A percentile compares a stretch with the other conserved stretches of the same genome.
These are phyloP conservation scores for Microctonus brassicae DNA, from an alignment of 2,888 invertebrate genomes.

Conservation along the genomic window DNA sequence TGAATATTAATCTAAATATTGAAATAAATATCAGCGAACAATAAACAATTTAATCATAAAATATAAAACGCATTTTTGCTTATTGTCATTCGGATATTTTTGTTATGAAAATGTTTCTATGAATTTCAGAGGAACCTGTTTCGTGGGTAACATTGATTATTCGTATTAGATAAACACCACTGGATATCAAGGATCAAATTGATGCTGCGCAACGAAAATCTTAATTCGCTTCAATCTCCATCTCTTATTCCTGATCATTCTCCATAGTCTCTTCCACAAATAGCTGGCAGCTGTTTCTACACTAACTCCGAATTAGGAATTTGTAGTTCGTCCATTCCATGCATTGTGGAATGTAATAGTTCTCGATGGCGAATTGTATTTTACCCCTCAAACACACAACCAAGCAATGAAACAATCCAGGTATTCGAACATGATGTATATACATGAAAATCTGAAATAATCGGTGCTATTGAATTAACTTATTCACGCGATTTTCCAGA, in stretches of 20 bases:
- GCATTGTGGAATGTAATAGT: slow-evolving; percentile 14
- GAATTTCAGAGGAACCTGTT: background rate
- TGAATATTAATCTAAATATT: no score
- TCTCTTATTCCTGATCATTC: background rate
- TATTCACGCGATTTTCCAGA: background rate
- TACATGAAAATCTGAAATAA: background rate
- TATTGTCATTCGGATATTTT: no score
- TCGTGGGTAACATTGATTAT: background rate
- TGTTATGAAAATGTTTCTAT: no score
- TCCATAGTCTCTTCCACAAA: no score
- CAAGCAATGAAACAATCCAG: background rate
- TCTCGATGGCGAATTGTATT: slow-evolving; percentile 24
- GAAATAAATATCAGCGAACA: no score
- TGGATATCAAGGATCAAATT: background rate
- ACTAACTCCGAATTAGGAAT: slow-evolving; percentile 8
- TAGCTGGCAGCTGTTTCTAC: slow-evolving; percentile 13
- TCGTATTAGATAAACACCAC: background rate
- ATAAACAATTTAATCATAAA: no score
- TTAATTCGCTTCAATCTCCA: background rate
- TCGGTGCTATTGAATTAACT: background rate
- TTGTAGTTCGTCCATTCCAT: slow-evolving; percentile 19
- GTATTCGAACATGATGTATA: background rate
- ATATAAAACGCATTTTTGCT: no score
- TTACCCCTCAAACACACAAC: background rate
- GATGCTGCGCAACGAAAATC: background rate